Base-by-base conservation (phyloP, 1,140 invertebrate species). In the Trichonephila inaurata region DNA sequence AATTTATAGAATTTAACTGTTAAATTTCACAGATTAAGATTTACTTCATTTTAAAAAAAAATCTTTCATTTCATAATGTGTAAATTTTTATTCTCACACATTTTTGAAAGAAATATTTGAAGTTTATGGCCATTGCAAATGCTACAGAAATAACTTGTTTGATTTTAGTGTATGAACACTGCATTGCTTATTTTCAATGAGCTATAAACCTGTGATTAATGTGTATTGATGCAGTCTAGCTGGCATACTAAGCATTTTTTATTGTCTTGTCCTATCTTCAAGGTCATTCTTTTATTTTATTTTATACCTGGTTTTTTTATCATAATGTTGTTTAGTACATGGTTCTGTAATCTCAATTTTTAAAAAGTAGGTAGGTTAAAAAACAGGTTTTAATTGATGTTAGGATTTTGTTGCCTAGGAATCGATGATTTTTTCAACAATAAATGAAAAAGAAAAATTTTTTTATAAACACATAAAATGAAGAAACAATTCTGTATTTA, bases 191-290 rank as follows among this genome's bases (percentile, higher is more conserved):
- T 33, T 16, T 28, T 77, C 24, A 77, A 77, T 77, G 69, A 77
- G 69, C 69, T 19, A 77, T 77, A 77, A 77, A 77, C 69, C 18
- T 77, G 16, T 19, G 69, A 33, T 77, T 12, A 77, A 77, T 77
- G 69, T 77, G 69, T 77, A 77, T 77, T 77, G 69, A 33, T 77
- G 69, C 28, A 40, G 69, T 28, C 69, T 77, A 77, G 28, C 28
- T 77, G 69, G 69, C 69, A 77, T 77, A 40, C 69, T 24, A 77
- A 77, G 12, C 66, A 69, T 4, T 10, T 77, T 77, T 40, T 77
- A 77, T 77, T 77, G 69, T 77, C 33, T 77, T 77, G 69, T 16
- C 28, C 69, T 77, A 77, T 16, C 69, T 33, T 77, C 24, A 77
- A 77, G 69, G 69, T 16, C 69, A 77, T 77, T 77, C 69, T 77